Percentiles rank a stretch among this genome's conserved stretches.
Conservation (phyloP, 2,113 vertebrate species). For the Myxocyprinus asiaticus region DNA sequence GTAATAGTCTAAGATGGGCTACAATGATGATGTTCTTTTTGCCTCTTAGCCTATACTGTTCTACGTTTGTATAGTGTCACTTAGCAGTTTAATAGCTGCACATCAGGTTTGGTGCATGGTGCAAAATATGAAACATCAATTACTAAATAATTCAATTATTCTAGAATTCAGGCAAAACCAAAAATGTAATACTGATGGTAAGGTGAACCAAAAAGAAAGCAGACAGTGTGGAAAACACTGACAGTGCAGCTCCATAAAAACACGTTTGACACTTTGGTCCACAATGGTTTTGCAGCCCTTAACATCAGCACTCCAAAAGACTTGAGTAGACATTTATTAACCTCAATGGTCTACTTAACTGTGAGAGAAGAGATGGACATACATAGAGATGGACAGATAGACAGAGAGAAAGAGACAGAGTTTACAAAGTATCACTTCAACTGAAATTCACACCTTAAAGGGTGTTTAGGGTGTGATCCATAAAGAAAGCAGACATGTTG, state of each 20-base stretch:
- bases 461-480: no score
- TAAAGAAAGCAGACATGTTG: no score
- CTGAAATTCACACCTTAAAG: neutral
- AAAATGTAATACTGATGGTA: no score
- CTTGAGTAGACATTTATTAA: constrained; percentile 6
- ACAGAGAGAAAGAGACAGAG: neutral
- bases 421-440: neutral
- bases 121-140: no score
- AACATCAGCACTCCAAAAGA: constrained; percentile 14
- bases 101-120: neutral
- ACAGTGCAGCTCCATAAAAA: neutral
- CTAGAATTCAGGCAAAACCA: no score
- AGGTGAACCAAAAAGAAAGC: no score
- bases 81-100: neutral
- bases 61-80: no score
- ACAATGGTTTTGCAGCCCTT: no score
- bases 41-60: no score
- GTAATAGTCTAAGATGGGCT: no score
- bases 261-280: neutral
- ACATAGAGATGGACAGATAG: neutral
- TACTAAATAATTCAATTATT: no score
- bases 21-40: no score
- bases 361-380: neutral
- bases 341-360: neutral
- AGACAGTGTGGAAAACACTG: constrained; percentile 4